Percentiles rank a stretch among this genome's conserved stretches.
Conservation (phyloP, 2,113 vertebrate species). For the Elanoides forficatus region DNA sequence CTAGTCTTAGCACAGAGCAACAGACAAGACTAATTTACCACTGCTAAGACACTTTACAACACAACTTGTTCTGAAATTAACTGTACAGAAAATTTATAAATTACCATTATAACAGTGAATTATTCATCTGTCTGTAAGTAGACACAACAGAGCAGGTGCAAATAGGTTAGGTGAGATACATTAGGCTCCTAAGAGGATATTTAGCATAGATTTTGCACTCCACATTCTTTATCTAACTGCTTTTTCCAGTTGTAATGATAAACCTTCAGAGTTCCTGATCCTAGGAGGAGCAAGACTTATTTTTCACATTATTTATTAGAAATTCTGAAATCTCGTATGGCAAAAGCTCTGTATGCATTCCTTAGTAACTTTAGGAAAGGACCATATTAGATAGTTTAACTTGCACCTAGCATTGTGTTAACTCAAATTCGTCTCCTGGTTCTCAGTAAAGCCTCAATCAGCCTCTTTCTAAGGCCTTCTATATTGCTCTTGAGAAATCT, state of each 20-base stretch:
- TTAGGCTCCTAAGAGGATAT: background rate
- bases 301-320: background rate
- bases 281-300: background rate
- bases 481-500: background rate
- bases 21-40: background rate
- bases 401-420: background rate
- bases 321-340: background rate
- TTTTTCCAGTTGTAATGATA: background rate
- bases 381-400: background rate
- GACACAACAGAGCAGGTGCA: background rate
- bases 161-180: background rate
- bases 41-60: background rate
- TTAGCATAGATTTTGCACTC: background rate
- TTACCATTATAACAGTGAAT: background rate
- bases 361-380: background rate
- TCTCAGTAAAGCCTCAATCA: background rate
- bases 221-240: background rate
- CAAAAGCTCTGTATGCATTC: background rate
- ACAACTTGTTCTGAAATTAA: background rate
- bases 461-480: background rate
- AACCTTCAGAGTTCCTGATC: background rate
- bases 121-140: background rate
- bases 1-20: background rate
- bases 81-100: conserved; percentile 11
- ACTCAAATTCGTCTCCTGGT: background rate